Percentiles rank a stretch among this genome's conserved stretches.
phyloP scores from a whole-genome alignment of 2,888 invertebrate species.

The Tenthredo livida region DNA sequence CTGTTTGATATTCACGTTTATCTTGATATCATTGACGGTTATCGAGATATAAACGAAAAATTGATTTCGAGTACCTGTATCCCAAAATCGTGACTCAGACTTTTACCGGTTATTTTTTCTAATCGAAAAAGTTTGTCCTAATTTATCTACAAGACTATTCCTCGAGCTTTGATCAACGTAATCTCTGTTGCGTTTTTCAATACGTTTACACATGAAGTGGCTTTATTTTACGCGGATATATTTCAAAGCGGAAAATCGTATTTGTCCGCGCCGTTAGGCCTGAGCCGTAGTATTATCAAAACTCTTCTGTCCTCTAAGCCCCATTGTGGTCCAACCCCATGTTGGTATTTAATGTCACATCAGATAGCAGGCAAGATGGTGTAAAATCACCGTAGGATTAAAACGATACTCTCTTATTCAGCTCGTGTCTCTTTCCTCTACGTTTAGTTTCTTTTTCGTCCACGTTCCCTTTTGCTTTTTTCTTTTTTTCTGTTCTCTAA shows the following conservation, averaged over 20 bases:
- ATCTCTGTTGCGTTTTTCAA: conserved; percentile 44
- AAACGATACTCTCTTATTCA: conserved; percentile 41
- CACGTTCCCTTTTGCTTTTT: neutral
- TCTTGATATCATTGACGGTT: neutral
- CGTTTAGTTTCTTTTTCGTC: neutral
- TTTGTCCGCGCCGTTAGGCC: conserved; percentile 72
- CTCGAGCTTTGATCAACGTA: neutral
- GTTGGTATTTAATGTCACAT: conserved; percentile 70
- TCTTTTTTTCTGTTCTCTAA: neutral
- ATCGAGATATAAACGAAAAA: neutral
- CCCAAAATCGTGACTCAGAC: neutral
- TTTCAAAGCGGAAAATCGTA: conserved; percentile 75
- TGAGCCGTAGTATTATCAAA: conserved; percentile 59
- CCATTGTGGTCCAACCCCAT: conserved; percentile 64
- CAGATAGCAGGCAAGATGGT: conserved; percentile 68
- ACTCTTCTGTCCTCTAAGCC: conserved; percentile 61
- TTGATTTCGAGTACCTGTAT: neutral
- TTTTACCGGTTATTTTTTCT: neutral
- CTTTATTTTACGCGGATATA: conserved; percentile 75
- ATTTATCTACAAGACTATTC: too few species aligned
- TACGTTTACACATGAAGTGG: conserved; percentile 54
- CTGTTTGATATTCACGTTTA: neutral
- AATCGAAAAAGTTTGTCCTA: neutral
- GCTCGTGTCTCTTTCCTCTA: conserved; percentile 22
- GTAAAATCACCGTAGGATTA: conserved; percentile 68